These are phyloP conservation scores for Xenentodon cancila DNA, from an alignment of 2,797 vertebrate species.

Conservation along the genomic window DNA sequence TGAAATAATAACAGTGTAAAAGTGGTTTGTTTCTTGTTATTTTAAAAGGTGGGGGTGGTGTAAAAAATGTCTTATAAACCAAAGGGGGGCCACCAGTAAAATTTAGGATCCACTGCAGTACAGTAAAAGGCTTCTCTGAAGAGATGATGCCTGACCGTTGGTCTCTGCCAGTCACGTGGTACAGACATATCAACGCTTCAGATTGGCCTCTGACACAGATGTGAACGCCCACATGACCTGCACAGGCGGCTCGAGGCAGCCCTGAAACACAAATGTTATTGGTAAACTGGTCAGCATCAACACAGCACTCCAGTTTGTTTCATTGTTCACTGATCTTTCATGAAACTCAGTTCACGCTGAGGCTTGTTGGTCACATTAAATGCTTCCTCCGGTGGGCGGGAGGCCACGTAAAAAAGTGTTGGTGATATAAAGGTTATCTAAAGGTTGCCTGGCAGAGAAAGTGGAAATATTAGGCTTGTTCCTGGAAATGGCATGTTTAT, in stretches of 20 bases:
- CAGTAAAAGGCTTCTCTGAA: background rate
- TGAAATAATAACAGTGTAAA: too few species aligned
- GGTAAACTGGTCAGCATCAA: constrained; percentile 27
- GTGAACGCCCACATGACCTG: constrained; percentile 55
- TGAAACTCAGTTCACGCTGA: constrained; percentile 35
- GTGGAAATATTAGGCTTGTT: constrained; percentile 32
- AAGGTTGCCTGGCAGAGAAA: constrained; percentile 35
- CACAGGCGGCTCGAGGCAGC: constrained; percentile 45
- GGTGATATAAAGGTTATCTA: constrained; percentile 37
- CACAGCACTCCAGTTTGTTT: constrained; percentile 39
- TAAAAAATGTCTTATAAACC: too few species aligned
- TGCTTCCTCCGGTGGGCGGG: constrained; percentile 14
- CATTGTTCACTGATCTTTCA: constrained; percentile 38
- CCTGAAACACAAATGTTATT: constrained; percentile 37
- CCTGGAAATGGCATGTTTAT: constrained; percentile 14
- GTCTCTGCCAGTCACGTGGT: constrained; percentile 31
- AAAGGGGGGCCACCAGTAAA: too few species aligned
- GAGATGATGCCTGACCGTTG: constrained; percentile 20
- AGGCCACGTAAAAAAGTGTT: constrained; percentile 21
- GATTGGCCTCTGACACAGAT: constrained; percentile 43
- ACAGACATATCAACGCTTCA: constrained; percentile 58
- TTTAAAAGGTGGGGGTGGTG: too few species aligned
- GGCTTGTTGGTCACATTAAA: constrained; percentile 21
- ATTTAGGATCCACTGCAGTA: too few species aligned
- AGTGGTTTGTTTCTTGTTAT: too few species aligned